phyloP scores from a whole-genome alignment of 35 echinoderm and acorn worm species.

The Eucidaris tribuloides region DNA sequence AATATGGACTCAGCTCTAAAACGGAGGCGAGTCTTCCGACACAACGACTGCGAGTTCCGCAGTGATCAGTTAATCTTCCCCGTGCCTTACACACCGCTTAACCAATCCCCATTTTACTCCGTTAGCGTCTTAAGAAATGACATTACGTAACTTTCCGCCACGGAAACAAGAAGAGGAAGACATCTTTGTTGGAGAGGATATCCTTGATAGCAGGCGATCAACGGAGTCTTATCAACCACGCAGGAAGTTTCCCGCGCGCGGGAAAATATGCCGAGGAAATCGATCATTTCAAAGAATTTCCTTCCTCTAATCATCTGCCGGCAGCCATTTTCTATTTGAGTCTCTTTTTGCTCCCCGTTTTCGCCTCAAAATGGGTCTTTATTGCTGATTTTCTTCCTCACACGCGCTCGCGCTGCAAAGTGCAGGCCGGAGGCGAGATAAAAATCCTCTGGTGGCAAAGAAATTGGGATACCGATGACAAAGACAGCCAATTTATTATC shows the following conservation, averaged over 20 bases:
- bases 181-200: conserved; percentile 10
- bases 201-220: conserved; percentile 5
- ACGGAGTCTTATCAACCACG: conserved; percentile 21
- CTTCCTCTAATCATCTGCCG: conserved; percentile 45
- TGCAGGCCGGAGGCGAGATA: conserved; percentile 12
- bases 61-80: too few species aligned
- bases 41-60: too few species aligned
- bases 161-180: conserved; percentile 36
- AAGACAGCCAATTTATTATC: conserved; percentile 30
- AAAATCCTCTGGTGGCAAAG: conserved; percentile 1
- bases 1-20: too few species aligned
- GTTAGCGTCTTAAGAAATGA: conserved; percentile 6
- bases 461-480: conserved; percentile 14
- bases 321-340: conserved; percentile 38
- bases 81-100: too few species aligned
- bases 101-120: too few species aligned
- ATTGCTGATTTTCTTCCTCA: conserved; percentile 7
- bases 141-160: conserved; percentile 34
- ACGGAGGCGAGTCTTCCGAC: too few species aligned
- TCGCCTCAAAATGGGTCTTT: conserved; percentile 15
- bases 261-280: conserved; percentile 63
- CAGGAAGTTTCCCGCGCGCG: conserved; percentile 61
- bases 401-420: conserved; percentile 17
- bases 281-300: conserved; percentile 71
- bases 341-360: neutral